A percentile compares a stretch with the other conserved stretches of the same genome.
phyloP scores from a whole-genome alignment of 2,888 invertebrate genomes.

The Volucella inanis region DNA sequence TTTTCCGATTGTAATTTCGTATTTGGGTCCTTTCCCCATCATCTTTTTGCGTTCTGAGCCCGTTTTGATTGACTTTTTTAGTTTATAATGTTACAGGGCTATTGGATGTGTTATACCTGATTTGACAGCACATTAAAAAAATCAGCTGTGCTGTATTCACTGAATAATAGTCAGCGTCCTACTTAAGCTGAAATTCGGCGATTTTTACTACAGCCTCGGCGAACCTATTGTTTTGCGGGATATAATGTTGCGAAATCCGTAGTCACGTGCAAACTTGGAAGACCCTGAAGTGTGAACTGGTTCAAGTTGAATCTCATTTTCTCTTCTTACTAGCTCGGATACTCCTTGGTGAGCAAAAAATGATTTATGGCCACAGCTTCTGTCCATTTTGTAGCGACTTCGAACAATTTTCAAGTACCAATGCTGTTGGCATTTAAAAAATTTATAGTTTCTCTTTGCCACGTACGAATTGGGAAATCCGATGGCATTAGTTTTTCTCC shows the following conservation, averaged over 20 bases:
- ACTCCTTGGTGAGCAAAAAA: slow-evolving; percentile 31
- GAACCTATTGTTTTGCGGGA: slow-evolving; percentile 25
- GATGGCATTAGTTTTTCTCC: slow-evolving; percentile 4
- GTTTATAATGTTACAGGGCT: slow-evolving; percentile 4
- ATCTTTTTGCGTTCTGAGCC: slow-evolving; percentile 12
- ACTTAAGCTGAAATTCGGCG: slow-evolving; percentile 17
- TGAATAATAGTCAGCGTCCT: slow-evolving; percentile 27
- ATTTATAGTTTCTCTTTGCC: slow-evolving; percentile 36
- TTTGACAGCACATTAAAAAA: slow-evolving; percentile 45
- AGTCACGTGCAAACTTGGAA: slow-evolving; percentile 31
- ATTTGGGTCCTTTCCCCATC: not conserved
- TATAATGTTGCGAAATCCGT: slow-evolving; percentile 31
- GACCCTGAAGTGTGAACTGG: slow-evolving; percentile 31
- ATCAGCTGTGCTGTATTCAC: slow-evolving; percentile 48
- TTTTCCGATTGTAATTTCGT: slow-evolving; percentile 10
- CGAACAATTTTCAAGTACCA: slow-evolving; percentile 36
- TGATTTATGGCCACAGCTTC: slow-evolving; percentile 1
- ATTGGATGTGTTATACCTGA: slow-evolving; percentile 32
- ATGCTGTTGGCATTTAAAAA: slow-evolving; percentile 21
- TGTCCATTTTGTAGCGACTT: slow-evolving; percentile 1
- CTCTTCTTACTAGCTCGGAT: slow-evolving; percentile 10
- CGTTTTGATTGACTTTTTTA: not conserved
- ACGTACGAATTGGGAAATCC: slow-evolving; percentile 30
- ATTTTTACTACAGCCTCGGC: slow-evolving; percentile 19
- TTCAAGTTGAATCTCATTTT: slow-evolving; percentile 22